Percentiles rank a stretch among this genome's conserved stretches.
phyloP scores from a whole-genome alignment of 2,797 vertebrate species.

The Leptoclinus maculatus region DNA sequence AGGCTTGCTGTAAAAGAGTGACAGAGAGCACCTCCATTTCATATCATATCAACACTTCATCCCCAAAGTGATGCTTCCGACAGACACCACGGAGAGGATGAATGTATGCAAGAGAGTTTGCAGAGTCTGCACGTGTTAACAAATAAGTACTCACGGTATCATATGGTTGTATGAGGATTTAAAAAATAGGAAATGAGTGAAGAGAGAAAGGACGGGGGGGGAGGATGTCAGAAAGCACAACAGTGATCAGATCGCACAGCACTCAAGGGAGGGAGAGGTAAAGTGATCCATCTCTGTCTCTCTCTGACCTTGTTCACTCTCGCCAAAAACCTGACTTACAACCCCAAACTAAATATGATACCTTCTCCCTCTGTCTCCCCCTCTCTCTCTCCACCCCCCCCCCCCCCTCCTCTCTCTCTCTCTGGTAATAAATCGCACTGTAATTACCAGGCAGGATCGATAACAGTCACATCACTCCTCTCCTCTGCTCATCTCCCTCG shows the following conservation, averaged over 20 bases:
- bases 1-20: conserved; percentile 62
- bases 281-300: conserved; percentile 77
- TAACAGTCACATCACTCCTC: conserved; percentile 80
- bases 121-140: conserved; percentile 8
- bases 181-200: conserved; percentile 47
- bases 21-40: conserved; percentile 64
- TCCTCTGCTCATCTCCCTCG: conserved; percentile 67
- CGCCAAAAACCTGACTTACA: conserved; percentile 85
- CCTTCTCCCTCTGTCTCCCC: conserved; percentile 56
- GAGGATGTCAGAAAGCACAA: conserved; percentile 72
- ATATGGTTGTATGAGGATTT: conserved; percentile 38
- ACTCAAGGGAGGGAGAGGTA: conserved; percentile 77
- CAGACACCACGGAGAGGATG: conserved; percentile 8
- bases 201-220: conserved; percentile 16
- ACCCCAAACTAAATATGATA: conserved; percentile 88
- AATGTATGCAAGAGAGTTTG: conserved; percentile 6
- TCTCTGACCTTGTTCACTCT: conserved; percentile 85
- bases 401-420: conserved; percentile 47
- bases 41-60: conserved; percentile 61
- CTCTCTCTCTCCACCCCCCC: no score
- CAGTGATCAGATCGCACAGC: conserved; percentile 81
- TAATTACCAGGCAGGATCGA: conserved; percentile 82
- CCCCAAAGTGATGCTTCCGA: conserved; percentile 54
- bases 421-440: conserved; percentile 82
- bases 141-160: background rate